Percentiles rank a stretch among this genome's conserved stretches.
These are phyloP conservation scores for Todiramphus chloris DNA, from an alignment of 2,113 vertebrate species.

Conservation along the genomic window DNA sequence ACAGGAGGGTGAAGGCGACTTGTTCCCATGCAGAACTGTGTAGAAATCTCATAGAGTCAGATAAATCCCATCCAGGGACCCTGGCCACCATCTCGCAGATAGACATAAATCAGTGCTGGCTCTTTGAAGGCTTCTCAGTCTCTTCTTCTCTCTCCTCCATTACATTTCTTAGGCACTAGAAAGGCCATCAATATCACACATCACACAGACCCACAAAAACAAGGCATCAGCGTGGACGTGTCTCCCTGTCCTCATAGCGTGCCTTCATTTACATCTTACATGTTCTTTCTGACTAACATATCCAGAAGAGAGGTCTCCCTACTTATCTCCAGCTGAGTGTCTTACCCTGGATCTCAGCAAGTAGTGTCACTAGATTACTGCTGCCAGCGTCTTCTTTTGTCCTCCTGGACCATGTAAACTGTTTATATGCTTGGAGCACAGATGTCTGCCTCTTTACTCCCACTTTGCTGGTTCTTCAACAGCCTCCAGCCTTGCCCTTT, in stretches of 20 bases:
- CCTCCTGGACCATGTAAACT: not conserved
- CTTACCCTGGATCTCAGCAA: not conserved
- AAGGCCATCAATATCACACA: not conserved
- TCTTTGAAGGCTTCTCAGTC: not conserved
- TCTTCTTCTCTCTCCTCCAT: not conserved
- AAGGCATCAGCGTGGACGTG: not conserved
- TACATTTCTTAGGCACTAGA: not conserved
- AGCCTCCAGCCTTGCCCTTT: not conserved
- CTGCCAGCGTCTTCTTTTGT: not conserved
- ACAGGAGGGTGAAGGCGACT: not conserved
- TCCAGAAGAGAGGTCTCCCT: not conserved
- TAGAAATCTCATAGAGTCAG: not conserved
- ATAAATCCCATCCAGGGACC: not conserved
- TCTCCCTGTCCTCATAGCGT: not conserved
- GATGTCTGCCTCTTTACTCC: not conserved
- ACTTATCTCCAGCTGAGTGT: not conserved
- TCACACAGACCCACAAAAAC: not conserved
- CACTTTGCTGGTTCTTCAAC: not conserved
- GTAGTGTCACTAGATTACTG: not conserved
- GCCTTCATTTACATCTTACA: not conserved
- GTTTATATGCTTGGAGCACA: not conserved
- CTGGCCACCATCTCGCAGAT: not conserved
- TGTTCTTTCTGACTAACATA: not conserved
- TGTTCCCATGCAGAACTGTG: not conserved
- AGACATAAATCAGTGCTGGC: not conserved